phyloP scores from a whole-genome alignment of 2,888 invertebrate genomes.

The Cantharis rufa region DNA sequence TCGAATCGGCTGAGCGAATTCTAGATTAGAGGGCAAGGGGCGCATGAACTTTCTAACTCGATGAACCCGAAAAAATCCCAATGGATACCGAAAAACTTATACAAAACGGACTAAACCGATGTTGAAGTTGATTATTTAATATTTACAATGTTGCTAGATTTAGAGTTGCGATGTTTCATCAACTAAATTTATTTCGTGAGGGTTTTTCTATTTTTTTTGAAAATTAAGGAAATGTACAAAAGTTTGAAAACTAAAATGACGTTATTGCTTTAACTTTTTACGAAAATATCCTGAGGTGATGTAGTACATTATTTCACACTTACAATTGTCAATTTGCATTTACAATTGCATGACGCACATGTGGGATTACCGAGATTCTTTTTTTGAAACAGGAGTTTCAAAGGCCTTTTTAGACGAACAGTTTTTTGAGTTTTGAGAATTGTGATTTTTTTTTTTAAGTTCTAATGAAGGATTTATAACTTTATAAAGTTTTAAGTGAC shows the following conservation, averaged over 20 bases:
- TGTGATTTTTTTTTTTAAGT: background rate
- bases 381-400: too few relatives aligned
- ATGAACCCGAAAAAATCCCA: background rate
- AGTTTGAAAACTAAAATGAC: too few relatives aligned
- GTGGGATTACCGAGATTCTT: too few relatives aligned
- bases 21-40: background rate
- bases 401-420: too few relatives aligned
- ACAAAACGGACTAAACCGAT: background rate
- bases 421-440: background rate
- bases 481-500: background rate
- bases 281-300: too few relatives aligned
- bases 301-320: too few relatives aligned
- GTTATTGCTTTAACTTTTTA: too few relatives aligned
- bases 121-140: background rate
- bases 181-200: background rate
- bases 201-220: background rate
- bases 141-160: too few relatives aligned
- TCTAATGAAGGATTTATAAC: background rate
- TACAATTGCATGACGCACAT: too few relatives aligned
- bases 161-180: background rate
- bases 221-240: too few relatives aligned
- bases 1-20: background rate
- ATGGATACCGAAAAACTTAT: background rate
- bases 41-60: background rate
- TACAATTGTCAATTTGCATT: too few relatives aligned